Evolutionary conservation across 2,888 invertebrate species (phyloP).

Genomic region (Glaucopsyche alexis): DNA sequence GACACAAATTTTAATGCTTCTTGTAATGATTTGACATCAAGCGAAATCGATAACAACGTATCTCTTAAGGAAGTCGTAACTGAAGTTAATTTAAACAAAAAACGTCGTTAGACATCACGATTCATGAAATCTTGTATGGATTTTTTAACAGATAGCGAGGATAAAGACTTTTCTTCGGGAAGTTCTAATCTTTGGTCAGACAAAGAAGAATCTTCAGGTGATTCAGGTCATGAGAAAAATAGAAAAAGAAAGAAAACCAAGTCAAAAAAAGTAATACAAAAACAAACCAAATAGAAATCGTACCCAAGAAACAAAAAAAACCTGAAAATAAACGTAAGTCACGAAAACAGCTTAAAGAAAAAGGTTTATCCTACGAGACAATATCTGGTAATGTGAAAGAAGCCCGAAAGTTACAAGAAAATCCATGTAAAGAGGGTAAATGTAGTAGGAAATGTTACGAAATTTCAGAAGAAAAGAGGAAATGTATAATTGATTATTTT

Average conservation of each 20-base stretch:
- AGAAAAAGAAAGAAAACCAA: conserved; percentile 35
- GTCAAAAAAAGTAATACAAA: conserved; percentile 21
- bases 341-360: conserved; percentile 31
- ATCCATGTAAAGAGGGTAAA: conserved; percentile 33
- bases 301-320: conserved; percentile 24
- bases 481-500: conserved; percentile 32
- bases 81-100: conserved; percentile 24
- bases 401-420: conserved; percentile 31
- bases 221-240: conserved; percentile 30
- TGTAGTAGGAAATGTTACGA: conserved; percentile 37
- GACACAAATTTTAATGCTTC: conserved; percentile 32
- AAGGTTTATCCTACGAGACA: conserved; percentile 31
- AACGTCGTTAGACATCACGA: conserved; percentile 32
- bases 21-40: conserved; percentile 25
- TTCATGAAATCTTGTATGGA: conserved; percentile 34
- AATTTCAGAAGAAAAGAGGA: conserved; percentile 37
- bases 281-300: conserved; percentile 27
- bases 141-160: conserved; percentile 34
- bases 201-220: conserved; percentile 33
- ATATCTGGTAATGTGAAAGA: conserved; percentile 29
- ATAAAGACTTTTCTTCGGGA: conserved; percentile 34
- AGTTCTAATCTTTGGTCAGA: conserved; percentile 34
- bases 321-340: conserved; percentile 28
- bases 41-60: no score
- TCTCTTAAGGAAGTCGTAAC: no score